Percentiles rank a stretch among this genome's conserved stretches.
Evolutionary conservation across 1,140 invertebrate species (phyloP).

Genomic region (Drosophila ironensis): DNA sequence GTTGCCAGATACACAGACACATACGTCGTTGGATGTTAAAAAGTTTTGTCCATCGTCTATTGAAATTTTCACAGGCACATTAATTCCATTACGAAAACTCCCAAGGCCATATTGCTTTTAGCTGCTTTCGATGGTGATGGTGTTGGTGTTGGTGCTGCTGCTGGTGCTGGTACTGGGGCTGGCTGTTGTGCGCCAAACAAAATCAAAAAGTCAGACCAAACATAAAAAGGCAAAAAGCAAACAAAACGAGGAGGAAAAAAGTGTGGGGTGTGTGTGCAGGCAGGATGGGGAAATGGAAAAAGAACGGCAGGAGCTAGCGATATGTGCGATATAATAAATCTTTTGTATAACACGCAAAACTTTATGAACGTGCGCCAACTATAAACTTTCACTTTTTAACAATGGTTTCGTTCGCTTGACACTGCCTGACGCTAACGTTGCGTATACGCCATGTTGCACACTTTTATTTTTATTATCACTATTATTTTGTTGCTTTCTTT

Average conservation of each 20-base stretch:
- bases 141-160: constrained; percentile 8
- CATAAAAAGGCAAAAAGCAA: constrained; percentile 54
- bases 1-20: constrained; percentile 38
- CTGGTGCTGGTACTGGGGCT: not conserved
- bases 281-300: constrained; percentile 42
- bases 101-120: constrained; percentile 59
- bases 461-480: constrained; percentile 60
- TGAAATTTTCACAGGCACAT: constrained; percentile 67
- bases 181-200: constrained; percentile 37
- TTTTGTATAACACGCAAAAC: constrained; percentile 76
- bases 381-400: constrained; percentile 72
- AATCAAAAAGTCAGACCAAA: constrained; percentile 55
- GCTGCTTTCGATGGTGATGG: constrained; percentile 11
- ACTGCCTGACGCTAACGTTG: constrained; percentile 34
- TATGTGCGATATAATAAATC: constrained; percentile 76
- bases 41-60: constrained; percentile 46
- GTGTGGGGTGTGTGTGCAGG: not conserved
- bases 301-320: constrained; percentile 55
- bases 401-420: constrained; percentile 31
- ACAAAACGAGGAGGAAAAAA: constrained; percentile 40
- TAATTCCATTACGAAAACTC: constrained; percentile 68
- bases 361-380: constrained; percentile 74
- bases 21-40: constrained; percentile 34
- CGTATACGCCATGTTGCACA: constrained; percentile 63
- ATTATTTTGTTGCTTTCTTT: constrained; percentile 46